Conservation (phyloP, 2,113 vertebrate genomes). For the Psophia crepitans region DNA sequence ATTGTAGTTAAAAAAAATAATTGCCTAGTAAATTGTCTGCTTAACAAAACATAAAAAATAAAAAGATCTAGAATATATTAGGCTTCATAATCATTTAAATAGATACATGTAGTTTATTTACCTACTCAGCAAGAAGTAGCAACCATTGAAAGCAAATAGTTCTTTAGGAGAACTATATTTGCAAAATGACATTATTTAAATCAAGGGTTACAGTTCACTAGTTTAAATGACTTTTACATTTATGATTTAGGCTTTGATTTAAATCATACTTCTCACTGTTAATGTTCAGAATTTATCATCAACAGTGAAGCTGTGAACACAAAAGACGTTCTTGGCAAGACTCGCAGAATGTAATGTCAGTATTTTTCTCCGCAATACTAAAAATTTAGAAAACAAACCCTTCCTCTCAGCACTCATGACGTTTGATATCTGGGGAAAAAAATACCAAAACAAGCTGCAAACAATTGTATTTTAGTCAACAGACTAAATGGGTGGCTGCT, state of each 20-base stretch:
- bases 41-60: conserved; percentile 40
- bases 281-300: conserved; percentile 28
- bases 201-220: conserved; percentile 17
- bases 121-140: not conserved
- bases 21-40: conserved; percentile 17
- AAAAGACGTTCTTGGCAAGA: conserved; percentile 15
- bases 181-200: conserved; percentile 34
- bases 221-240: conserved; percentile 25
- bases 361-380: not conserved
- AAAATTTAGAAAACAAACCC: not conserved
- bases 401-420: not conserved
- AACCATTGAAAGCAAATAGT: not conserved
- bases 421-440: not conserved
- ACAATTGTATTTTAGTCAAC: not conserved
- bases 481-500: not conserved
- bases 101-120: conserved; percentile 23
- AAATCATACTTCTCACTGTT: conserved; percentile 28
- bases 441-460: not conserved
- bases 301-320: conserved; percentile 32
- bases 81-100: not conserved
- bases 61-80: not conserved
- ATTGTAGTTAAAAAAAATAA: not conserved
- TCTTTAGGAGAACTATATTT: not conserved
- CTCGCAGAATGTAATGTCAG: not conserved
- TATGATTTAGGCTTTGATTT: conserved; percentile 38